A percentile compares a stretch with the other conserved stretches of the same genome.
phyloP scores from a whole-genome alignment of 2,888 invertebrate genomes.

The Tinea semifulvella region DNA sequence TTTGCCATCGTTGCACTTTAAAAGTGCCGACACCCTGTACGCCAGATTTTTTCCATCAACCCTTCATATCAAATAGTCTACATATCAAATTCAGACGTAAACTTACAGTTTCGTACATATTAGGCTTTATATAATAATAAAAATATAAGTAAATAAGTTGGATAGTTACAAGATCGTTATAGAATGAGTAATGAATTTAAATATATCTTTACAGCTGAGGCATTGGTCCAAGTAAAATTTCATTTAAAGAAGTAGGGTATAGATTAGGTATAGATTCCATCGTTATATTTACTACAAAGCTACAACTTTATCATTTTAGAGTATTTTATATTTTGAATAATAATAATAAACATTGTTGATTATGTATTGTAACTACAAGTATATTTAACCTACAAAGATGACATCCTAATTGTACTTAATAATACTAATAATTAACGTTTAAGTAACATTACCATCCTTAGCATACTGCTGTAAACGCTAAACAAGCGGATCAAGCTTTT shows the following conservation, averaged over 20 bases:
- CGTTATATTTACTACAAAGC: background rate
- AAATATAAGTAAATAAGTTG: background rate
- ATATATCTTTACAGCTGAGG: background rate
- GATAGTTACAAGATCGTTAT: background rate
- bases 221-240: background rate
- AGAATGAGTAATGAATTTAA: background rate
- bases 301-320: background rate
- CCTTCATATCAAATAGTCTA: background rate
- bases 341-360: background rate
- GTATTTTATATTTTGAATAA: background rate
- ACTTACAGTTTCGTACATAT: conserved; percentile 3
- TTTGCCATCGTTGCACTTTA: conserved; percentile 1
- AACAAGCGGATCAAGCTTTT: too few species aligned
- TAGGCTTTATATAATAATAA: conserved; percentile 1
- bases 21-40: conserved; percentile 7
- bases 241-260: too few species aligned
- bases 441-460: too few species aligned
- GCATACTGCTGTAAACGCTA: too few species aligned
- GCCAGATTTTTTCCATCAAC: conserved; percentile 1
- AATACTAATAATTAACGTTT: too few species aligned
- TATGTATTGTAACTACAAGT: too few species aligned
- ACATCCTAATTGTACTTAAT: too few species aligned
- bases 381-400: too few species aligned
- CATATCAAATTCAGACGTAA: conserved; percentile 7
- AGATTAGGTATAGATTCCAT: background rate